Evolutionary conservation across 2,888 invertebrate species (phyloP).

Genomic region (Cetonia aurata): DNA sequence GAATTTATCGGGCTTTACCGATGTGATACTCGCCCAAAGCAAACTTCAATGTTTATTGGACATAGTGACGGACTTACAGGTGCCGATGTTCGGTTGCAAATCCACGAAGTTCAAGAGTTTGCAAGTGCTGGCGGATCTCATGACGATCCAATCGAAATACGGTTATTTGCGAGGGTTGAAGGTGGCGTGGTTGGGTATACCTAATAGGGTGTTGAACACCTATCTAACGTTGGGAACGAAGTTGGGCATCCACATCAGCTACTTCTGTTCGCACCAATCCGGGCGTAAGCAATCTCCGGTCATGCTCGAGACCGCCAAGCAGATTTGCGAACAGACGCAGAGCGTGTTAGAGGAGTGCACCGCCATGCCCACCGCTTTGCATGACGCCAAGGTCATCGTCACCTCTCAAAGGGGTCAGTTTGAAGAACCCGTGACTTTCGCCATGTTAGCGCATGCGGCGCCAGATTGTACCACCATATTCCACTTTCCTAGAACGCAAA

Average conservation of each 20-base stretch:
- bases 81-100: slow-evolving; percentile 7
- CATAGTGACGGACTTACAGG: not conserved
- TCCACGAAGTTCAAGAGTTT: slow-evolving; percentile 13
- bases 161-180: slow-evolving; percentile 29
- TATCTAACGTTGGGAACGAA: slow-evolving; percentile 37
- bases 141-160: slow-evolving; percentile 33
- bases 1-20: slow-evolving; percentile 23
- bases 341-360: slow-evolving; percentile 33
- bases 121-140: slow-evolving; percentile 35
- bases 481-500: slow-evolving; percentile 21
- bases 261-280: slow-evolving; percentile 11
- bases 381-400: slow-evolving; percentile 32
- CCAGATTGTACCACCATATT: slow-evolving; percentile 25
- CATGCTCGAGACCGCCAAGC: slow-evolving; percentile 14
- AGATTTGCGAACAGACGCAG: slow-evolving; percentile 27
- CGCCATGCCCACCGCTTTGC: slow-evolving; percentile 2
- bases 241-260: slow-evolving; percentile 40
- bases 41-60: slow-evolving; percentile 13
- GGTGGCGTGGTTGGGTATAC: slow-evolving; percentile 38
- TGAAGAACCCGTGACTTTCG: slow-evolving; percentile 18
- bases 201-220: slow-evolving; percentile 37
- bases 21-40: slow-evolving; percentile 35
- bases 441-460: slow-evolving; percentile 7
- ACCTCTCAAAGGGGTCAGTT: slow-evolving; percentile 9
- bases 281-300: slow-evolving; percentile 28